phyloP scores from a whole-genome alignment of 2,888 invertebrate species.

The Isotomurus palustris region DNA sequence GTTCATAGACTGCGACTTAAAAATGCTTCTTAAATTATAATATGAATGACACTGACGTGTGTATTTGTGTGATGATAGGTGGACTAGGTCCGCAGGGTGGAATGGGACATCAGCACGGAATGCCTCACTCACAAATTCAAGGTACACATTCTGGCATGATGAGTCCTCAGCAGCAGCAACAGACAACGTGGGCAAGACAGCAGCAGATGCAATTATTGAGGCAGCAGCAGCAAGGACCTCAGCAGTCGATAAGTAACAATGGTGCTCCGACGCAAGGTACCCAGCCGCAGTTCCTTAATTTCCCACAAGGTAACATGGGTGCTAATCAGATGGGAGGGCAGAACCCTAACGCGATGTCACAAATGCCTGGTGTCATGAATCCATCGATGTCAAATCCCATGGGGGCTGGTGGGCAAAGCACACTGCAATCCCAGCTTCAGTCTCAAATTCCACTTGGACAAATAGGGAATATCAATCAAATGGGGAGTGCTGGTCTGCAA shows the following conservation, averaged over 20 bases:
- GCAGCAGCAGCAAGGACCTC: conserved; percentile 49
- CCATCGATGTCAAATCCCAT: conserved; percentile 43
- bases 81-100: conserved; percentile 39
- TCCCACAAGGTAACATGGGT: conserved; percentile 47
- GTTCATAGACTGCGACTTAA: conserved; percentile 8
- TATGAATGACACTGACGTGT: not conserved
- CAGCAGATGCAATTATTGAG: conserved; percentile 51
- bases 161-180: conserved; percentile 52
- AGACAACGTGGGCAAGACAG: conserved; percentile 48
- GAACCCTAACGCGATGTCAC: conserved; percentile 40
- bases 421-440: conserved; percentile 40
- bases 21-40: not conserved
- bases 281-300: conserved; percentile 49
- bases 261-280: conserved; percentile 50
- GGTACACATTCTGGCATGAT: conserved; percentile 10
- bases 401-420: conserved; percentile 35
- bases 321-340: conserved; percentile 47
- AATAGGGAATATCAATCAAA: conserved; percentile 41
- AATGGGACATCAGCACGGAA: conserved; percentile 43
- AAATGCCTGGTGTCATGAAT: conserved; percentile 37
- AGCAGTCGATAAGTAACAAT: conserved; percentile 48
- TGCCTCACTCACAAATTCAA: conserved; percentile 45
- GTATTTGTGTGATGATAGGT: conserved; percentile 15
- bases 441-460: conserved; percentile 45
- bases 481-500: conserved; percentile 43